A percentile compares a stretch with the other conserved stretches of the same genome.
These are phyloP conservation scores for Colinus virginianus DNA, from an alignment of 2,113 vertebrate species.

Conservation along the genomic window DNA sequence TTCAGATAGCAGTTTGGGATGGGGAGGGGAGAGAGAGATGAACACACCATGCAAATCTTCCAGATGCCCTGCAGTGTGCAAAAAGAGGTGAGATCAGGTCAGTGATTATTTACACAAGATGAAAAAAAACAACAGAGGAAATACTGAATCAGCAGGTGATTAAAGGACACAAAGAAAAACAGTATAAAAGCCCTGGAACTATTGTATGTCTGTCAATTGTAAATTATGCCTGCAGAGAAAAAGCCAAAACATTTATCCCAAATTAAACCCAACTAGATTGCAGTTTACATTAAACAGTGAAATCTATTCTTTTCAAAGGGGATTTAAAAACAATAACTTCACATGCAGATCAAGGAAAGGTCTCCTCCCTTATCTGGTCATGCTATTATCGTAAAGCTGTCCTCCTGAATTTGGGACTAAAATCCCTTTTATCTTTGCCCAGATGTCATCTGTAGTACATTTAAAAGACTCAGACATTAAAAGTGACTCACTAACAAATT, in stretches of 20 bases:
- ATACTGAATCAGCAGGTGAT: slow-evolving; percentile 27
- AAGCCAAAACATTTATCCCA: slow-evolving; percentile 19
- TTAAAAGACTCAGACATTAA: slow-evolving; percentile 48
- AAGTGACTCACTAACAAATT: slow-evolving; percentile 32
- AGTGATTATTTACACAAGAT: slow-evolving; percentile 1
- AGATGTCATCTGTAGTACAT: not conserved
- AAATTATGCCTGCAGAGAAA: slow-evolving; percentile 26
- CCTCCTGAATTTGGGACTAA: not conserved
- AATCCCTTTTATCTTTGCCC: slow-evolving; percentile 23
- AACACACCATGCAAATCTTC: not conserved
- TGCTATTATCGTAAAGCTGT: not conserved
- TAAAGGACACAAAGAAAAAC: slow-evolving; percentile 4
- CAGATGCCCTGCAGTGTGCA: slow-evolving; percentile 4
- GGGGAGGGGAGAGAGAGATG: not conserved
- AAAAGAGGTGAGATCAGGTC: slow-evolving; percentile 33
- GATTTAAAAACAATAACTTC: slow-evolving; percentile 40
- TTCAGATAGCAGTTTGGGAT: not conserved
- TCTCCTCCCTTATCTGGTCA: slow-evolving; percentile 25
- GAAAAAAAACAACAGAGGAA: not conserved
- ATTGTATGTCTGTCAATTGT: not conserved
- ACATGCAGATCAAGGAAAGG: not conserved
- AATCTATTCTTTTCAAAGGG: slow-evolving; percentile 24
- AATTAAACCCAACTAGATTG: not conserved
- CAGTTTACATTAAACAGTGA: slow-evolving; percentile 2
- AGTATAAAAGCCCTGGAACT: not conserved